Percentiles rank a stretch among this genome's conserved stretches.
Conservation (phyloP, 1,140 invertebrate species). For the Rhopalosiphum padi region DNA sequence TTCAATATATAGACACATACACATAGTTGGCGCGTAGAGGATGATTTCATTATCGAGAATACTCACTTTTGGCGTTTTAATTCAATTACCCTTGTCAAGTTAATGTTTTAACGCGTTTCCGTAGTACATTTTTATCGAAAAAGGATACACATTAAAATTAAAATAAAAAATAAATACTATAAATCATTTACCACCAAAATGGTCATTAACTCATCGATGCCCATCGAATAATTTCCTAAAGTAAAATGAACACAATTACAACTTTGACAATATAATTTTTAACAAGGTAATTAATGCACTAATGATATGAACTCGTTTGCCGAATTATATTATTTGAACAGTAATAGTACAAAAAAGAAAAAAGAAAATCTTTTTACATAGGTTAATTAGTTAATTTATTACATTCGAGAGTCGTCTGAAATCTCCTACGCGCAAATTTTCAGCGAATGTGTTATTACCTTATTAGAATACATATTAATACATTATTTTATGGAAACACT, state of each 20-base stretch:
- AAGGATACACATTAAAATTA: neutral
- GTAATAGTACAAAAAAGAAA: neutral
- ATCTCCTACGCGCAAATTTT: neutral
- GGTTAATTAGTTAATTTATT: neutral
- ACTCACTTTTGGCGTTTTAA: conserved; percentile 23
- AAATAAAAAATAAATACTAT: neutral
- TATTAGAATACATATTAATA: neutral
- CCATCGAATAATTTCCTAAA: neutral
- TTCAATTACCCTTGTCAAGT: conserved; percentile 24
- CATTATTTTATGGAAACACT: neutral
- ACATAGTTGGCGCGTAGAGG: neutral
- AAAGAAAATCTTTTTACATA: too few species aligned
- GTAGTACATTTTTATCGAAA: neutral
- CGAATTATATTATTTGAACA: neutral
- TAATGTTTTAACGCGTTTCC: conserved; percentile 28
- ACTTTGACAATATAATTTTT: neutral
- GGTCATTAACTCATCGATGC: neutral
- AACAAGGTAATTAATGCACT: neutral
- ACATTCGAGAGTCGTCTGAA: neutral
- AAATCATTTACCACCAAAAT: neutral
- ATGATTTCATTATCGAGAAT: conserved; percentile 36
- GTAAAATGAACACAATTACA: neutral
- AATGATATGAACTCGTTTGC: neutral
- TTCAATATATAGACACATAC: neutral
- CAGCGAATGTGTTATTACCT: neutral